These are phyloP conservation scores for Alces alces DNA, from an alignment of 2,113 vertebrate genomes.

Conservation along the genomic window DNA sequence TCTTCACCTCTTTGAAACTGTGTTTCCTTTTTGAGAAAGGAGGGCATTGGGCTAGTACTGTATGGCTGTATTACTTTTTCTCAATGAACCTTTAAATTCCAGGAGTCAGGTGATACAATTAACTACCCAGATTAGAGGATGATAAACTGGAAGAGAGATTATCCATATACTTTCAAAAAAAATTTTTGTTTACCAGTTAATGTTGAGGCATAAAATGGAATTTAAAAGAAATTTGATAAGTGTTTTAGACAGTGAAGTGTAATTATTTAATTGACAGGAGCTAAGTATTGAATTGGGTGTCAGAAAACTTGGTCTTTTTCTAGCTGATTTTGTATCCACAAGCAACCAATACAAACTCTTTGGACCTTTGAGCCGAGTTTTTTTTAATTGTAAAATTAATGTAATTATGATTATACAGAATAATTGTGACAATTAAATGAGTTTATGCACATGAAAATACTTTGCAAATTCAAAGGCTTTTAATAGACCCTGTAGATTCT, in stretches of 20 bases:
- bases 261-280: not conserved
- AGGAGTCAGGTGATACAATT: not conserved
- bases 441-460: not conserved
- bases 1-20: not conserved
- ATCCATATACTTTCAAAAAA: not conserved
- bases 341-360: not conserved
- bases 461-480: not conserved
- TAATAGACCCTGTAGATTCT: not conserved
- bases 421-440: conserved; percentile 2
- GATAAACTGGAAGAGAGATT: not conserved
- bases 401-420: not conserved
- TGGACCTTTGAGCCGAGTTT: not conserved
- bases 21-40: not conserved
- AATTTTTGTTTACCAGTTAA: not conserved
- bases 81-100: not conserved
- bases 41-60: not conserved
- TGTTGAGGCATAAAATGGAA: not conserved
- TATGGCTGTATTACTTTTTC: not conserved
- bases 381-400: not conserved
- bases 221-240: not conserved
- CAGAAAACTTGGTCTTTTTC: not conserved
- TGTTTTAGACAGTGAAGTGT: not conserved
- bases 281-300: not conserved
- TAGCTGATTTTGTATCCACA: not conserved
- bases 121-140: not conserved